Evolutionary conservation across 2,888 invertebrate species (phyloP), one percentile per base, ranked within the genome.

Genomic region (Drosophila borborema): DNA sequence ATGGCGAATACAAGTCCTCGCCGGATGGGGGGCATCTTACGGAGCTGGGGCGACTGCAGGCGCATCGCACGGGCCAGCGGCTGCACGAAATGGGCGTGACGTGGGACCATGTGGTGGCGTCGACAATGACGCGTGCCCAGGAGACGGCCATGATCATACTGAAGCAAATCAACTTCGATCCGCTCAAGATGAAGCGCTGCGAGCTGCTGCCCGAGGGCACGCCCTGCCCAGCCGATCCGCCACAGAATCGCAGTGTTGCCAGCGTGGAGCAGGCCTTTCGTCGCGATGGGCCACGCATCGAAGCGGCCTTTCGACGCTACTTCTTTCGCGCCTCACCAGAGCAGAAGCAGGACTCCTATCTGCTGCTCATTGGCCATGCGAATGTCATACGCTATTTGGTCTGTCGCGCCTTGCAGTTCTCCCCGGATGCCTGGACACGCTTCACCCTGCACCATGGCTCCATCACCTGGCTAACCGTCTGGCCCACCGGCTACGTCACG

Each of bases 361-460:
- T 99, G 45, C 92, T 99, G 49, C 93, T 99, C 60, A 98, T 99
- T 2, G 99, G 99, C 82, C 99, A 99, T 93, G 99, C 98, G 3
- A 99, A 99, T 93, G 99, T 99, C 31, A 99, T 99, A 87, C 95
- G 99, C 49, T 99, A 98, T 93, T 97, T 97, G 91, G 96, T 97
- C 34, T 98, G 98, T 94, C 95, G 99, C 91, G 99, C 98, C 0
- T 94, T 99, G 56, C 99, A 99, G 93, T 96, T 99, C 90, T 99
- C 99, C 0, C 97, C 99, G 0, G 99, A 99, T 93, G 99, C 97
- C 10, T 99, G 99, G 99, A 94, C 99, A 7, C 95, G 99, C 63
- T 95, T 99, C 88, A 96, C 96, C 4, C 94, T 99, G 40, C 97
- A 97, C 92, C 97, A 99, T 92, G 98, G 96, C 43, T 98, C 98